These are phyloP conservation scores for Neomorphus geoffroyi DNA, from an alignment of 2,797 vertebrate genomes.

Conservation along the genomic window DNA sequence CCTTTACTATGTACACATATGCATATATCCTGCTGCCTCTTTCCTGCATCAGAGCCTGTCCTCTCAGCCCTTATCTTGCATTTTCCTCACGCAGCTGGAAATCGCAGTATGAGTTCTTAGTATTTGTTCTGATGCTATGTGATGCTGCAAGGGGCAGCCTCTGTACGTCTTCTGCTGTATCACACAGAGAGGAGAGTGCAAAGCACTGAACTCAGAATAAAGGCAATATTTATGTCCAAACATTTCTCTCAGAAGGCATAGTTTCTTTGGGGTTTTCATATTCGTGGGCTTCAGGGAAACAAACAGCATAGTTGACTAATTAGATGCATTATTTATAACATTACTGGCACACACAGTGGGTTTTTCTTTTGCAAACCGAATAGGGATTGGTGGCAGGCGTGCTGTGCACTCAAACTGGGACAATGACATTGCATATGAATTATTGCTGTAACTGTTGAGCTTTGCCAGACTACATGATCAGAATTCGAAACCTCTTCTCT, in stretches of 20 bases:
- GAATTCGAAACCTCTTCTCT: not conserved
- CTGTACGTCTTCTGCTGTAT: not conserved
- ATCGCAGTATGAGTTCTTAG: not conserved
- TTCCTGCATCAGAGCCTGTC: not conserved
- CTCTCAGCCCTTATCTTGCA: not conserved
- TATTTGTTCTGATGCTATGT: not conserved
- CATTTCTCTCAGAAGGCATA: not conserved
- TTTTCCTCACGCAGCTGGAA: not conserved
- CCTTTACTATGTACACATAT: not conserved
- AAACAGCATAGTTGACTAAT: conserved; percentile 10
- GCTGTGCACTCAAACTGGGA: not conserved
- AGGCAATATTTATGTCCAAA: not conserved
- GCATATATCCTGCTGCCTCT: not conserved
- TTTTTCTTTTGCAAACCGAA: conserved; percentile 1
- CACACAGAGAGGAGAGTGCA: not conserved
- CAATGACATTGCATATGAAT: not conserved
- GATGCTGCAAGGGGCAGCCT: not conserved
- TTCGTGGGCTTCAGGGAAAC: not conserved
- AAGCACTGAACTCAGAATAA: not conserved
- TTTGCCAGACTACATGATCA: not conserved
- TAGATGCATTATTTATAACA: conserved; percentile 50
- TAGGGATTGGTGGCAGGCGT: not conserved
- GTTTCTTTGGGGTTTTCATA: not conserved
- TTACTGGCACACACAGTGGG: not conserved
- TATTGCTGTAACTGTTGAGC: not conserved